Percentiles rank a stretch among this genome's conserved stretches.
Conservation (phyloP, 2,888 invertebrate species). For the Allolobophora icterica region DNA sequence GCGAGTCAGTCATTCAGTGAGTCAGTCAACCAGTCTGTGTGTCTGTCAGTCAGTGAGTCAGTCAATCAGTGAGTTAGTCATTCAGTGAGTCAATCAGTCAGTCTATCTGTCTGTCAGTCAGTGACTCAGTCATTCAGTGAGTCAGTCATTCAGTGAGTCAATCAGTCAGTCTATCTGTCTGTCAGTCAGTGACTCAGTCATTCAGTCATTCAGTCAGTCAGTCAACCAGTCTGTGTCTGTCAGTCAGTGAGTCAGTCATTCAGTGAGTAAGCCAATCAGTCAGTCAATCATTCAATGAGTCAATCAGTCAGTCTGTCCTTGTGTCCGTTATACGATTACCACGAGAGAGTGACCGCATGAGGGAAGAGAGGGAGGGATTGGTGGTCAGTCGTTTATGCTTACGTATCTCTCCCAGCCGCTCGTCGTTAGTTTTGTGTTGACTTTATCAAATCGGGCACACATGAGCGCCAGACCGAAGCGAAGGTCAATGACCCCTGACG, state of each 20-base stretch:
- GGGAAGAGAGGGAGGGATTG: no score
- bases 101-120: background rate
- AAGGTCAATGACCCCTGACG: background rate
- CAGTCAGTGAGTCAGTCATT: background rate
- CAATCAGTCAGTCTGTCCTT: no score
- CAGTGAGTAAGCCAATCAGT: background rate
- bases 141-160: background rate
- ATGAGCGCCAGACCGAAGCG: background rate
- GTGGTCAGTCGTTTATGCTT: background rate
- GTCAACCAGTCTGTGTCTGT: background rate
- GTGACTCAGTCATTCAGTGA: background rate
- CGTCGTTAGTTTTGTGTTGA: background rate
- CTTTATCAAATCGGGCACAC: background rate
- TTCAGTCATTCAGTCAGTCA: background rate
- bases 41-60: no score
- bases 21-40: no score
- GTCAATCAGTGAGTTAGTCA: no score
- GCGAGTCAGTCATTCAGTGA: background rate
- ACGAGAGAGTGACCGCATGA: no score
- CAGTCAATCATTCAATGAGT: no score
- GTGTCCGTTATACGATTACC: no score
- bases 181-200: background rate
- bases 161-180: background rate
- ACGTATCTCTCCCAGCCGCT: background rate
- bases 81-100: no score